These are phyloP conservation scores for Tillus elongatus DNA, from an alignment of 2,888 invertebrate genomes.

Conservation along the genomic window DNA sequence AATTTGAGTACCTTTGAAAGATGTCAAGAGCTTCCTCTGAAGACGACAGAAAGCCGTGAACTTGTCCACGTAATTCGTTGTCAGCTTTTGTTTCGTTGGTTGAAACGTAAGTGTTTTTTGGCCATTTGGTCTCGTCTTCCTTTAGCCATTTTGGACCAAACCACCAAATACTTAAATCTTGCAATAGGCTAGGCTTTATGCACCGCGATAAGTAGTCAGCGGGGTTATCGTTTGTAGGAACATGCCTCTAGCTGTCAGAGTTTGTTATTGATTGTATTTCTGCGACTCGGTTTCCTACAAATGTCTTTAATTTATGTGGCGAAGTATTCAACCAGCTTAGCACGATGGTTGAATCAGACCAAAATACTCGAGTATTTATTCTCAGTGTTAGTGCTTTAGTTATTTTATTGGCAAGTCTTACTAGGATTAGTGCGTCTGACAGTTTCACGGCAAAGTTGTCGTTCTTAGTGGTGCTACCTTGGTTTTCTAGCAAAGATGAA, in stretches of 20 bases:
- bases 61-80: too few relatives aligned
- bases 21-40: too few relatives aligned
- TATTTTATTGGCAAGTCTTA: not conserved
- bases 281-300: not conserved
- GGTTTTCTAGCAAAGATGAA: not conserved
- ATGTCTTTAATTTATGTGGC: not conserved
- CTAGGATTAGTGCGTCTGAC: not conserved
- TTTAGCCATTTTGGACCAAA: not conserved
- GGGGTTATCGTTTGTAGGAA: not conserved
- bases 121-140: conserved; percentile 13
- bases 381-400: not conserved
- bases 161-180: not conserved
- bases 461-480: conserved; percentile 1
- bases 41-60: too few relatives aligned
- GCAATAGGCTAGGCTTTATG: not conserved
- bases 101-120: too few relatives aligned
- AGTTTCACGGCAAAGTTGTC: not conserved
- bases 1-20: too few relatives aligned
- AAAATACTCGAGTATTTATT: not conserved
- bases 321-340: not conserved
- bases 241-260: not conserved
- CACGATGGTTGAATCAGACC: conserved; percentile 1
- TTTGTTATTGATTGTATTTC: not conserved
- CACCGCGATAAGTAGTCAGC: not conserved
- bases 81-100: too few relatives aligned